Evolutionary conservation across 2,888 invertebrate genomes (phyloP).

Genomic region (Campoplex capitator): DNA sequence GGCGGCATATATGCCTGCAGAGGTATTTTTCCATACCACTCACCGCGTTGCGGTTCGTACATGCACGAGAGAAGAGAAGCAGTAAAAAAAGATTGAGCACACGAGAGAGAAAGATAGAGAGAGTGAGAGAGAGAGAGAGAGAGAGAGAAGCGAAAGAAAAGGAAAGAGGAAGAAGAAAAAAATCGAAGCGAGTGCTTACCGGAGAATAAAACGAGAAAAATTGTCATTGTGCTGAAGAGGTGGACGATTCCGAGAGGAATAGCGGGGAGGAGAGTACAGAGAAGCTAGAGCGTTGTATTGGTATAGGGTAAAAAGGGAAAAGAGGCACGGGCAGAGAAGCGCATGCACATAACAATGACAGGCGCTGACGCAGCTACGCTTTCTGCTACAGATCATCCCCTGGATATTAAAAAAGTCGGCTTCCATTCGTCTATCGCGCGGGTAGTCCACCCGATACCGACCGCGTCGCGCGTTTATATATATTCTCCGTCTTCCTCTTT

Average conservation of each 20-base stretch:
- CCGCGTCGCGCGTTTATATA: constrained; percentile 39
- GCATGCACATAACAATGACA: constrained; percentile 83
- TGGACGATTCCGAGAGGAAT: constrained; percentile 67
- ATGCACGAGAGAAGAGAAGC: constrained; percentile 30
- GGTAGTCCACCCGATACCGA: constrained; percentile 68
- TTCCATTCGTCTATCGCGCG: constrained; percentile 73
- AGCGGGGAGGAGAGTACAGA: constrained; percentile 39
- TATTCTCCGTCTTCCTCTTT: constrained; percentile 40
- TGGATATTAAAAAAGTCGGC: constrained; percentile 84
- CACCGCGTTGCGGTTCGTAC: constrained; percentile 7
- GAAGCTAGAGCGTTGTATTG: constrained; percentile 37
- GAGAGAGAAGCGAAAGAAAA: constrained; percentile 31
- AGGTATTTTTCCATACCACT: constrained; percentile 19
- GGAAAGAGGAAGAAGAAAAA: constrained; percentile 34
- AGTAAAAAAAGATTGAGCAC: constrained; percentile 23
- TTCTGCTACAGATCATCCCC: constrained; percentile 84
- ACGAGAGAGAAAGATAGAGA: constrained; percentile 39
- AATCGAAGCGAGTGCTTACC: constrained; percentile 78
- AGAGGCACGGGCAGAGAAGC: constrained; percentile 58
- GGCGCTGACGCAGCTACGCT: constrained; percentile 83
- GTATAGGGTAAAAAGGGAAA: constrained; percentile 39
- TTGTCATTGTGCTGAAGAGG: constrained; percentile 85
- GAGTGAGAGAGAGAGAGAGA: constrained; percentile 42
- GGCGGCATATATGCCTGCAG: background rate
- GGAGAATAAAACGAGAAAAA: constrained; percentile 84